Evolutionary conservation across 2,797 vertebrate species (phyloP), one percentile per base, ranked within the genome.

Genomic region (Xenopus petersii): DNA sequence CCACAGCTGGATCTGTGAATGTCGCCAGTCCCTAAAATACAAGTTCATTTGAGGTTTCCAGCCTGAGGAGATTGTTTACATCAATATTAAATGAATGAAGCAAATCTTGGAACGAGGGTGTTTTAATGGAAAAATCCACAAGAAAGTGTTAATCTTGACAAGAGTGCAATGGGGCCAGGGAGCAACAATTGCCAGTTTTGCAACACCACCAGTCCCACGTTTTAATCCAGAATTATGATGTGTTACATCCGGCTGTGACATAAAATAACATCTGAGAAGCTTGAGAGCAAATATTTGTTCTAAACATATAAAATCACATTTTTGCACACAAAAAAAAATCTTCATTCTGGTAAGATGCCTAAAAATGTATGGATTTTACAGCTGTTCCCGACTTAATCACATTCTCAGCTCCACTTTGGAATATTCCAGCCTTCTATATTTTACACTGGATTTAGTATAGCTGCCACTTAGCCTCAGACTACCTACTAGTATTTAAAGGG

Each of bases 201-300:
- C 46, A 58, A 70, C 42, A 62, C 71, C 68, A 70, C 61, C n/a
- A 58, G 11, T 51, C 49, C 0, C 10, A 15, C 49, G 0, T 12
- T 51, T 51, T 51, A 51, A 51, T 51, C 66, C 71, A 74, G 64
- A 79, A 79, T 79, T 69, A 74, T 79, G 76, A 74, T 79, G 76
- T 79, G 71, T 70, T 79, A 79, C 66, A 79, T 79, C 76, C 76
- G 69, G 71, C 66, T 74, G 76, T 79, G 71, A 79, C 71, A 74
- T 68, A 74, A 17, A 70, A 64, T 70, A 79, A 79, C 66, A 79
- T 79, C 71, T 74, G 71, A 79, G 67, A 73, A 46, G 76, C 69
- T 60, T 79, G 71, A 79, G 71, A 70, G 71, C 71, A 73, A 79
- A 79, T 51, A 51, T 51, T 51, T 51, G 15, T 51, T 15, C 4